These are phyloP conservation scores for Pygocentrus nattereri DNA, from an alignment of 2,797 vertebrate genomes.

Conservation along the genomic window DNA sequence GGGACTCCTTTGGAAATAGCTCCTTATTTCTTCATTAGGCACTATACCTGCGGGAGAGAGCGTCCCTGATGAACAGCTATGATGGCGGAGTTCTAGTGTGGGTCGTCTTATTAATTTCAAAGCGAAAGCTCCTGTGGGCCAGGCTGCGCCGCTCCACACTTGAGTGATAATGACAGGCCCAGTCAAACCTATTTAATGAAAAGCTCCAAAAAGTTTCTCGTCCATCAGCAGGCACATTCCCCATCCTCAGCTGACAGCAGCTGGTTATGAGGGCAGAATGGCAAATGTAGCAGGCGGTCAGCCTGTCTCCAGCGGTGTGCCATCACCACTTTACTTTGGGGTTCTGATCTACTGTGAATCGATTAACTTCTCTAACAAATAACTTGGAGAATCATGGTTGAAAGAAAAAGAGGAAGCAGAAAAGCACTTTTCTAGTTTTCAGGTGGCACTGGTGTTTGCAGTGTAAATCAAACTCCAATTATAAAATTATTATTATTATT, in stretches of 20 bases:
- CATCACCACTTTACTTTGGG: background rate
- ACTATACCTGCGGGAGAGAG: slow-evolving; percentile 18
- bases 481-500: too few species aligned
- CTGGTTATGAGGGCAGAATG: slow-evolving; percentile 42
- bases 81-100: slow-evolving; percentile 36
- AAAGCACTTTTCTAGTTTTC: background rate
- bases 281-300: slow-evolving; percentile 37
- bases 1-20: background rate
- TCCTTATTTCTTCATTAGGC: slow-evolving; percentile 23
- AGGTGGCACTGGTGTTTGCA: background rate
- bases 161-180: slow-evolving; percentile 62
- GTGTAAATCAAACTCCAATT: too few species aligned
- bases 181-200: slow-evolving; percentile 60
- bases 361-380: slow-evolving; percentile 4
- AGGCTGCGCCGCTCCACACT: slow-evolving; percentile 28
- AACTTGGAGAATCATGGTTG: background rate
- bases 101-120: slow-evolving; percentile 63
- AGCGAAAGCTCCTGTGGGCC: slow-evolving; percentile 36
- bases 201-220: slow-evolving; percentile 43
- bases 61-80: slow-evolving; percentile 38
- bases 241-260: slow-evolving; percentile 40
- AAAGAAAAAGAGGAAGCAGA: background rate
- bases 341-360: slow-evolving; percentile 5
- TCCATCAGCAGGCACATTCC: slow-evolving; percentile 51
- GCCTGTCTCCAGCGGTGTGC: slow-evolving; percentile 8